Evolutionary conservation across 1,140 invertebrate genomes (phyloP), one percentile per base, ranked within the genome.

Genomic region (Pseudomyrmex pallidus): DNA sequence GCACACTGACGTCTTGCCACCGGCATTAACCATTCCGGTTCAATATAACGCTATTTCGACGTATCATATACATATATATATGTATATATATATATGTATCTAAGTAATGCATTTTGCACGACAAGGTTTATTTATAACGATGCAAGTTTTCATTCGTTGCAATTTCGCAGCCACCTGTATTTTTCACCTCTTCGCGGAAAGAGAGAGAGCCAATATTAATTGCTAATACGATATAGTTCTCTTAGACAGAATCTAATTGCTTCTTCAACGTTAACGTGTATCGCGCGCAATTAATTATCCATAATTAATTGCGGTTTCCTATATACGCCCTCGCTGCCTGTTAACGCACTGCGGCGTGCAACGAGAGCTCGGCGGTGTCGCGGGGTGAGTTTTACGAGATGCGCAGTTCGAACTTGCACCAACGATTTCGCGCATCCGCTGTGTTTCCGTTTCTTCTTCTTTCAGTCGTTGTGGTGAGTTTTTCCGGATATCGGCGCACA

Each of bases 261-360:
- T 9, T 35, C 12, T 46, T 77, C 5, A 78, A 8, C 8, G 17
- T 57, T 64, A 13, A 3, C 10, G 20, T 25, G 13, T 48, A 17
- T 57, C 12, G 13, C 5, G 13, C 9, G 17, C 20, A 4, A 35
- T 35, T 35, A 35, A 35, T 35, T 35, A 35, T 35, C 35, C 7
- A 35, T 35, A 35, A 35, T 35, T 35, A 35, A 35, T 35, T 35
- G 35, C 35, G 35, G 35, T 35, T 35, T 35, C 35, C 35, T 35
- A 35, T 35, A 35, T 35, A 35, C 35, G 20, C 66, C 54, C 76
- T 70, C 15, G 9, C 22, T 48, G 52, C 56, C 20, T 25, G 72
- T 74, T 77, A 85, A 84, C 83, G 86, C 87, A 88, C 67, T 88
- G 87, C 87, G 74, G 86, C 66, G 22, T 54, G 9, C 67, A 74